phyloP scores from a whole-genome alignment of 1,140 invertebrate genomes.

The Drosophila pallidifrons region DNA sequence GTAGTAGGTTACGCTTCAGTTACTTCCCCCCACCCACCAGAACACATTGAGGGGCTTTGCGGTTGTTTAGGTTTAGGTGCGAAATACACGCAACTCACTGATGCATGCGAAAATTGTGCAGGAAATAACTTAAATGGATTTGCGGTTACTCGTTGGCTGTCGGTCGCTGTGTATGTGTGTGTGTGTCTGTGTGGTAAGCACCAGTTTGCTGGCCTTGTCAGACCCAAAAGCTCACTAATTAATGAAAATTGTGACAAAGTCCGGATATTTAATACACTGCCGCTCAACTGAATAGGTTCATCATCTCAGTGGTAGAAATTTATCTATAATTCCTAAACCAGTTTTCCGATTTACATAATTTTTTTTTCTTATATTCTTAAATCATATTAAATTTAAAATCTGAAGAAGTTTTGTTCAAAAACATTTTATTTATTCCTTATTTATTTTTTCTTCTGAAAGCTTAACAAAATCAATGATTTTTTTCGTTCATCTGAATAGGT shows the following conservation, averaged over 20 bases:
- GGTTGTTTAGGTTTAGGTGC: conserved; percentile 63
- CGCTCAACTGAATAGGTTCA: too few species aligned
- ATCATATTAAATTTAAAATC: too few species aligned
- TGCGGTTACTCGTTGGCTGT: conserved; percentile 29
- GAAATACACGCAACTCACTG: conserved; percentile 75
- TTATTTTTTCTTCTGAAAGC: too few species aligned
- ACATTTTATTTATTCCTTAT: too few species aligned
- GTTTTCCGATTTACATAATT: too few species aligned
- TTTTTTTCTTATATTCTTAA: too few species aligned
- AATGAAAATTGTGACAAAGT: conserved; percentile 66
- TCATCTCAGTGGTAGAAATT: too few species aligned
- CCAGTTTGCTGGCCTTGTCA: conserved; percentile 18
- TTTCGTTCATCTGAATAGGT: too few species aligned
- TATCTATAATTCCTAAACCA: too few species aligned
- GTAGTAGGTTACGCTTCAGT: conserved; percentile 18
- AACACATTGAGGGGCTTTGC: conserved; percentile 13
- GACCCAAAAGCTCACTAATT: conserved; percentile 65
- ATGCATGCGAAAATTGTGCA: conserved; percentile 76
- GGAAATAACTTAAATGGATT: conserved; percentile 78
- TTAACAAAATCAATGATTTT: too few species aligned
- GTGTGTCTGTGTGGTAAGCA: background rate
- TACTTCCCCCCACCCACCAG: background rate
- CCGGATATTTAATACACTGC: conserved; percentile 40
- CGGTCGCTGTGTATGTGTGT: background rate
- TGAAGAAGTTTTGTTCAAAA: too few species aligned